Evolutionary conservation across 2,113 vertebrate genomes (phyloP), one percentile per base, ranked within the genome.

Genomic region (Potamarius usumacintae): DNA sequence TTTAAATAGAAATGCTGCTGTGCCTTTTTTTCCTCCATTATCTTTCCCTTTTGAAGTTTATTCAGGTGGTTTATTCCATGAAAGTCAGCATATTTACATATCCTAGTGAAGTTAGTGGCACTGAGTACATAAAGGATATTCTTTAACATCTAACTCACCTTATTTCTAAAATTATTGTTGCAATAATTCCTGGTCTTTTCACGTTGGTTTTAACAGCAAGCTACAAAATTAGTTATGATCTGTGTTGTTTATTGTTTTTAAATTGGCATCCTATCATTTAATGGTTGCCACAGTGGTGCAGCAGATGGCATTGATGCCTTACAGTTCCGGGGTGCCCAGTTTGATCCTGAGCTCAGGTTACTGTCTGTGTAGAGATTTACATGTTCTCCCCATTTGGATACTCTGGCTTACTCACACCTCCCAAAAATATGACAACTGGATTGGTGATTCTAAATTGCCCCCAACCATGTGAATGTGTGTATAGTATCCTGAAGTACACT

Each of bases 1-100:
- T 57, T 81, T 80, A 85, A 85, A 82, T 82, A 85, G 78, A 63
- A 87, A 55, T 58, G 52, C 17, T 6, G 69, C 20, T 58, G 20
- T 60, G 34, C 22, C 14, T 67, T 58, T 52, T 87, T 52, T 27
- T 2, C 14, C 57, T 62, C 22, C 48, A 55, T 65, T 82, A 76
- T 87, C 67, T 76, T 65, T 20, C n/a, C 7, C 50, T 25, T 15
- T 81, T 86, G 25, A 71, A 48, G 76, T 82, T 82, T 72, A 22
- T 74, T 72, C 65, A 74, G 78, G 18, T 82, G 78, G 60, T 52
- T 67, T 65, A 65, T 67, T 65, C 42, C 52, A 22, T 62, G 78
- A 55, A 58, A 58, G 22, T 53, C 78, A 71, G 79, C 48, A 72
- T 82, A 87, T 87, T 34, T 87, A 81, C 2, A 72, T n/a, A 30